A percentile compares a stretch with the other conserved stretches of the same genome.
phyloP scores from a whole-genome alignment of 2,797 vertebrate genomes.

The Glyptemys insculpta region DNA sequence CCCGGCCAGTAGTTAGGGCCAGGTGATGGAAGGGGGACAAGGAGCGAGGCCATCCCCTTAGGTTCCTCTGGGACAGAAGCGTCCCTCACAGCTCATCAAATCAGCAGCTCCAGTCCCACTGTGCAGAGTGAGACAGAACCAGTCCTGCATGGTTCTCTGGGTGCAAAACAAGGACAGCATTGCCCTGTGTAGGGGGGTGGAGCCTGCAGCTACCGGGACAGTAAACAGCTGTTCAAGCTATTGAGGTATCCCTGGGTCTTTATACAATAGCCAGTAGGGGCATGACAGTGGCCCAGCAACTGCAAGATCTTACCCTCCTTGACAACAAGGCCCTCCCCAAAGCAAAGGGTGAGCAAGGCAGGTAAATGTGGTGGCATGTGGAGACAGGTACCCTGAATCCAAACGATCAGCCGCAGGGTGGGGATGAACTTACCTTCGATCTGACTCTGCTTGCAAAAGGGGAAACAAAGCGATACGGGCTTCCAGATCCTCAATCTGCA shows the following conservation, averaged over 20 bases:
- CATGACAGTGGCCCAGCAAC: not conserved
- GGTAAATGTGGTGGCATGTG: not conserved
- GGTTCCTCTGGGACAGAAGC: not conserved
- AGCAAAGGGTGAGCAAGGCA: not conserved
- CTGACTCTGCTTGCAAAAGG: conserved; percentile 87
- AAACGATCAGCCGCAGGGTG: not conserved
- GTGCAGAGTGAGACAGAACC: not conserved
- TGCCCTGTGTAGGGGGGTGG: not conserved
- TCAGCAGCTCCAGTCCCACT: not conserved
- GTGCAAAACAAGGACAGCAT: not conserved
- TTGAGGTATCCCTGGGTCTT: not conserved
- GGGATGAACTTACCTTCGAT: conserved; percentile 75
- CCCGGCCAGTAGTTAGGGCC: not conserved
- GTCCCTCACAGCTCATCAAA: not conserved
- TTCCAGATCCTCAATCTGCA: conserved; percentile 93
- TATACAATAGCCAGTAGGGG: not conserved
- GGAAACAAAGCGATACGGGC: conserved; percentile 89
- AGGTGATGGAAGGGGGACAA: not conserved
- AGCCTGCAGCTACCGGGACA: not conserved
- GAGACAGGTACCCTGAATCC: not conserved
- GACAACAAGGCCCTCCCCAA: not conserved
- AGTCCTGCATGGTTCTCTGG: not conserved
- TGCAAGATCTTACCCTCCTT: not conserved
- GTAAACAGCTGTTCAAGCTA: not conserved
- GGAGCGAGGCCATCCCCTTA: too few relatives aligned